These are phyloP conservation scores for Malurus cyaneus DNA, from an alignment of 2,113 vertebrate genomes.

Conservation along the genomic window DNA sequence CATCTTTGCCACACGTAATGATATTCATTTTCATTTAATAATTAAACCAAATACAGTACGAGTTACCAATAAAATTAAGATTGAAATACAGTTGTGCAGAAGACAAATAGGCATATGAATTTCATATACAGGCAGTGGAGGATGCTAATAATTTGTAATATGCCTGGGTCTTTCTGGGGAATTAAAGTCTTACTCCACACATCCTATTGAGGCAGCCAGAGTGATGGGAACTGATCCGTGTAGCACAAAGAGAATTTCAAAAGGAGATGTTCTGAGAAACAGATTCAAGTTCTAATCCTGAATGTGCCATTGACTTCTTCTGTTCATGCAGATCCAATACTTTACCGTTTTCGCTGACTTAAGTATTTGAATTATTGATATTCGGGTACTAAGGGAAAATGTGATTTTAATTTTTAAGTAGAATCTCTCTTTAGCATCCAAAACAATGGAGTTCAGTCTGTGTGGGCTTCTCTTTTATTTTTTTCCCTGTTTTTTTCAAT, in stretches of 20 bases:
- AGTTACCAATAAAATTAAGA: slow-evolving; percentile 5
- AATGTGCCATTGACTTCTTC: neutral
- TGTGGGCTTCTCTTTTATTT: neutral
- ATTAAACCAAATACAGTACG: slow-evolving; percentile 13
- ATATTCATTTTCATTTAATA: slow-evolving; percentile 42
- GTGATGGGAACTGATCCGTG: slow-evolving; percentile 33
- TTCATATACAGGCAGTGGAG: neutral
- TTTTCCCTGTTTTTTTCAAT: neutral
- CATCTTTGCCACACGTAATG: neutral
- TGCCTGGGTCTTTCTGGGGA: neutral
- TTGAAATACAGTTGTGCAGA: neutral
- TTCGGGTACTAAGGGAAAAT: neutral
- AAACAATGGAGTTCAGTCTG: neutral
- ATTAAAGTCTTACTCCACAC: slow-evolving; percentile 24
- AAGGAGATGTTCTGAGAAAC: neutral
- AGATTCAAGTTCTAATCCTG: neutral
- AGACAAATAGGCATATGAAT: neutral
- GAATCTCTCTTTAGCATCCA: neutral
- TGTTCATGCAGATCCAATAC: neutral
- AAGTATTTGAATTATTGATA: neutral
- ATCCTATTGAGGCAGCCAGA: neutral
- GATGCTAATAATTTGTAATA: neutral
- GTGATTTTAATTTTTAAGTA: neutral
- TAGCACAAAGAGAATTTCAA: neutral
- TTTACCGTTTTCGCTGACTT: neutral